Evolutionary conservation across 2,797 vertebrate genomes (phyloP).

Genomic region (Sebastes nivosus): DNA sequence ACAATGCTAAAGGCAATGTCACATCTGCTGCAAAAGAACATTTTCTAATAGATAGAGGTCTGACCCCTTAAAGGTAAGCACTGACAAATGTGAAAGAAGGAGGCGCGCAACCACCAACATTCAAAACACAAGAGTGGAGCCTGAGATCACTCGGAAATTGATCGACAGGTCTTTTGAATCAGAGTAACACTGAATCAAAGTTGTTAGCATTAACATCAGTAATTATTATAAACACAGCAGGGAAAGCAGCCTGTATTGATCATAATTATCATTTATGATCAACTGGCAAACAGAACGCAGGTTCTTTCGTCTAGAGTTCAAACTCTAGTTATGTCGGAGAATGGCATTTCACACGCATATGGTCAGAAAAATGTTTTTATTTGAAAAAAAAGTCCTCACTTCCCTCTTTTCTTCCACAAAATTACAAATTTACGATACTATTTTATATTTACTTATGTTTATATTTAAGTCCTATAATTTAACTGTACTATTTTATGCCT

Average conservation of each 20-base stretch:
- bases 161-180: neutral
- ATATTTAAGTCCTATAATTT: too few relatives aligned
- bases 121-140: neutral
- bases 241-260: neutral
- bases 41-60: slow-evolving; percentile 18
- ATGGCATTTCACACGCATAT: neutral
- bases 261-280: neutral
- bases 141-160: neutral
- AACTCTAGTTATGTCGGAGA: neutral
- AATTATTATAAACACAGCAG: neutral
- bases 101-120: neutral
- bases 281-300: neutral
- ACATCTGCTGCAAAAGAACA: slow-evolving; percentile 15
- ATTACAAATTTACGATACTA: too few relatives aligned
- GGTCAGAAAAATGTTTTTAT: neutral
- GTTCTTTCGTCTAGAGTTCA: neutral
- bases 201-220: neutral
- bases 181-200: neutral
- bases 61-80: slow-evolving; percentile 2
- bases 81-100: neutral
- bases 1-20: slow-evolving; percentile 40
- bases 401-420: neutral
- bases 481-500: too few relatives aligned
- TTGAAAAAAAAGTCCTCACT: neutral
- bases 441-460: too few relatives aligned